phyloP scores from a whole-genome alignment of 2,888 invertebrate genomes.

The Ernsta delagoae region DNA sequence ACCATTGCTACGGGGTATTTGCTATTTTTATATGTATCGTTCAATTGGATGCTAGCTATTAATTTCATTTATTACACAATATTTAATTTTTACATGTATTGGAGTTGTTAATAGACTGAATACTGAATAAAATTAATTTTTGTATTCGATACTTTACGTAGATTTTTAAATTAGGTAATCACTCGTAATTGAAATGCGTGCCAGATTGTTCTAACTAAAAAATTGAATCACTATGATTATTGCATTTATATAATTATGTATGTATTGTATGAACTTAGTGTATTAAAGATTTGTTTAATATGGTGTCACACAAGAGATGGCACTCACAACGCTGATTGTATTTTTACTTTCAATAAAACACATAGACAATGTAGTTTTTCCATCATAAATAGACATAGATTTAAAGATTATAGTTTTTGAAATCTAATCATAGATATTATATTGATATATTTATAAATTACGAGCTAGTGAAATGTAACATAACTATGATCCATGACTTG shows the following conservation, averaged over 20 bases:
- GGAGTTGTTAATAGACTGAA: constrained; percentile 74
- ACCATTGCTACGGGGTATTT: constrained; percentile 7
- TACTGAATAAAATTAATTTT: constrained; percentile 62
- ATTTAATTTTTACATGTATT: constrained; percentile 22
- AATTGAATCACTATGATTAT: background rate
- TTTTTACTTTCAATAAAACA: constrained; percentile 13
- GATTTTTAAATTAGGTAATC: constrained; percentile 1
- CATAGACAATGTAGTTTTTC: constrained; percentile 48
- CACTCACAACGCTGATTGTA: constrained; percentile 16
- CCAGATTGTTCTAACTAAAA: constrained; percentile 3
- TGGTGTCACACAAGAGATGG: background rate
- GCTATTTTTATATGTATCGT: constrained; percentile 31
- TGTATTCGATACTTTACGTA: constrained; percentile 42
- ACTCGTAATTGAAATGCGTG: constrained; percentile 5
- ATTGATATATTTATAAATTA: constrained; percentile 40
- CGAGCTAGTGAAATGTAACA: constrained; percentile 40
- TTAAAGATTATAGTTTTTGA: constrained; percentile 28
- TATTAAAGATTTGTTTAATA: too few relatives aligned
- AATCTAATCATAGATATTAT: constrained; percentile 38
- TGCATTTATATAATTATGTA: too few relatives aligned
- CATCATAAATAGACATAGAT: constrained; percentile 42
- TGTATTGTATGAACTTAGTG: too few relatives aligned
- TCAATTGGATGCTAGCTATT: constrained; percentile 12
- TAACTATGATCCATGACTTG: constrained; percentile 41
- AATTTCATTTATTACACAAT: constrained; percentile 7